Base-by-base conservation (phyloP, 1,140 invertebrate species). In the Cherax quadricarinatus region DNA sequence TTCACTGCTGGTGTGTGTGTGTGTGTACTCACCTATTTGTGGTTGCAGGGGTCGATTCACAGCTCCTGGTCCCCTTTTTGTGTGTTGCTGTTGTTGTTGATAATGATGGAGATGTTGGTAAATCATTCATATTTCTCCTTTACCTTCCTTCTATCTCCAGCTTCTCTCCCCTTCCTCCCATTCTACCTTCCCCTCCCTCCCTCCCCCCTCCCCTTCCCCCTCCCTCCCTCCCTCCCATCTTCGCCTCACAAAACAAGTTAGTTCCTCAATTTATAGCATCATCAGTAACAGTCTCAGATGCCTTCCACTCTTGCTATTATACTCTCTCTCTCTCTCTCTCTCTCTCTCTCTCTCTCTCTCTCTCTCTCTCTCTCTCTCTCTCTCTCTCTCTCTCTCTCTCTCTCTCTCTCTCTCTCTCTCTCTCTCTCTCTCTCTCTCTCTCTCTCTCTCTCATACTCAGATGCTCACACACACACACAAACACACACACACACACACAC, bases 391-490 rank as follows among this genome's bases (percentile, higher is more conserved):
- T 79, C 75, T 79, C 75, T 79, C 75, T 49, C 79, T 81, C 79
- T 81, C 79, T 81, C 79, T 81, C 79, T 81, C 79, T 81, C 79
- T 79, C 79, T 81, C 79, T 81, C 79, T 81, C 79, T 81, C 79
- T 81, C 79, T 81, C 79, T 48, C 79, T 81, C 79, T 81, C 66
- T 70, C 66, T 70, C 66, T 70, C 66, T 70, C 66, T 70, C 66
- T 70, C 66, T 70, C 66, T 14, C 21, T 70, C 66, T 14, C 21
- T 70, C 66, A 70, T 12, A 14, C 66, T 21, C n/a, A n/a, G n/a
- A n/a, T n/a, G n/a, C n/a, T n/a, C n/a, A n/a, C n/a, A n/a, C n/a
- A n/a, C n/a, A n/a, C n/a, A n/a, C n/a, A n/a, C n/a, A n/a, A n/a
- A n/a, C n/a, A n/a, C n/a, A n/a, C n/a, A n/a, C n/a, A n/a, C n/a